phyloP scores from a whole-genome alignment of 2,797 vertebrate species.

The Myotis vivesi region DNA sequence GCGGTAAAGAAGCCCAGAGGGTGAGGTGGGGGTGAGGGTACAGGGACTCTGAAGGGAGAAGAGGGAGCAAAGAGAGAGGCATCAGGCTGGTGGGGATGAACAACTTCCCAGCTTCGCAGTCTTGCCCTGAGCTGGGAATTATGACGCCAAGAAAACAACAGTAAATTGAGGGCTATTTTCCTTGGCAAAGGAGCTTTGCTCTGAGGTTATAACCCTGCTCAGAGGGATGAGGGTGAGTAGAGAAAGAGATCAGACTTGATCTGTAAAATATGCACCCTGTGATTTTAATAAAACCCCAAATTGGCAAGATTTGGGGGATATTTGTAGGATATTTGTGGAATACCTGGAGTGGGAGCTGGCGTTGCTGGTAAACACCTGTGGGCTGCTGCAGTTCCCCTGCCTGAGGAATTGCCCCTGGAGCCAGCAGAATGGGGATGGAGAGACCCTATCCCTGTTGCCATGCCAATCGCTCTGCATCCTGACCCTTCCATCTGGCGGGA shows the following conservation, averaged over 20 bases:
- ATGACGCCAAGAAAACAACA: neutral
- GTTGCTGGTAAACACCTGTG: neutral
- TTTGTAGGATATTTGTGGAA: neutral
- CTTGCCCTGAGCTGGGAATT: neutral
- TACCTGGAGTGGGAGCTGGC: neutral
- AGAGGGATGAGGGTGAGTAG: neutral
- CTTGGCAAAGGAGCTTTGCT: neutral
- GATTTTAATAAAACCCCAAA: neutral
- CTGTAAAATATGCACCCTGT: neutral
- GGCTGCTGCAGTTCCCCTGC: neutral
- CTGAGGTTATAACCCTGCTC: neutral
- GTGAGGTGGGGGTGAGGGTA: neutral
- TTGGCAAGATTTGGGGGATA: neutral
- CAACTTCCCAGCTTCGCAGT: neutral
- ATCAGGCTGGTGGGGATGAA: neutral
- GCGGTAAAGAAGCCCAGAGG: rapidly evolving
- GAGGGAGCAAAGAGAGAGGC: neutral
- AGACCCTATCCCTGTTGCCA: neutral
- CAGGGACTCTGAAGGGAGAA: neutral
- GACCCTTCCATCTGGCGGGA: rapidly evolving
- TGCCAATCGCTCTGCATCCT: neutral
- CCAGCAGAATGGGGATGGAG: neutral
- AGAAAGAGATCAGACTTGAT: neutral
- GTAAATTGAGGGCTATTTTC: neutral
- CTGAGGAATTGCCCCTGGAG: neutral